Evolutionary conservation across 2,888 invertebrate species (phyloP).

Genomic region (Cantharis nigra): DNA sequence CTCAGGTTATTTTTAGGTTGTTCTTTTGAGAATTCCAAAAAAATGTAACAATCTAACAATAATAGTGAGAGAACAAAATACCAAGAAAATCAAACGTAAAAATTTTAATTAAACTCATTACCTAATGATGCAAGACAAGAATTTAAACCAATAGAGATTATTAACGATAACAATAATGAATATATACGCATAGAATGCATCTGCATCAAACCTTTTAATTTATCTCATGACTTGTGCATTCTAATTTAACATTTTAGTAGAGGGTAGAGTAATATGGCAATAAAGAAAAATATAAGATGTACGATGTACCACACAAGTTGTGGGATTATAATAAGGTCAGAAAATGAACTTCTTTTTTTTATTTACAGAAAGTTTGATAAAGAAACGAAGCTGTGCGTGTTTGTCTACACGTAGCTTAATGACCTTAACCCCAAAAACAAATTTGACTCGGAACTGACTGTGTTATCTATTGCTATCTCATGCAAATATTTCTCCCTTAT

Average conservation of each 20-base stretch:
- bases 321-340: neutral
- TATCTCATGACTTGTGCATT: neutral
- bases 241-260: neutral
- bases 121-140: neutral
- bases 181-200: neutral
- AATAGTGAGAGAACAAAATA: neutral
- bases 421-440: neutral
- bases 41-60: neutral
- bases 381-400: neutral
- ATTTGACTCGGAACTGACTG: neutral
- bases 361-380: neutral
- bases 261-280: neutral
- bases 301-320: neutral
- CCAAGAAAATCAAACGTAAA: neutral
- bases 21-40: neutral
- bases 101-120: neutral
- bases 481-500: neutral
- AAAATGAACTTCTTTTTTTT: neutral
- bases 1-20: neutral
- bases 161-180: neutral
- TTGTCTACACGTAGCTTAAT: neutral
- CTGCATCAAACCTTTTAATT: neutral
- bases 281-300: neutral
- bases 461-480: neutral
- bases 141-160: neutral